Conservation (phyloP, 2,113 vertebrate genomes). For the Silurus meridionalis region DNA sequence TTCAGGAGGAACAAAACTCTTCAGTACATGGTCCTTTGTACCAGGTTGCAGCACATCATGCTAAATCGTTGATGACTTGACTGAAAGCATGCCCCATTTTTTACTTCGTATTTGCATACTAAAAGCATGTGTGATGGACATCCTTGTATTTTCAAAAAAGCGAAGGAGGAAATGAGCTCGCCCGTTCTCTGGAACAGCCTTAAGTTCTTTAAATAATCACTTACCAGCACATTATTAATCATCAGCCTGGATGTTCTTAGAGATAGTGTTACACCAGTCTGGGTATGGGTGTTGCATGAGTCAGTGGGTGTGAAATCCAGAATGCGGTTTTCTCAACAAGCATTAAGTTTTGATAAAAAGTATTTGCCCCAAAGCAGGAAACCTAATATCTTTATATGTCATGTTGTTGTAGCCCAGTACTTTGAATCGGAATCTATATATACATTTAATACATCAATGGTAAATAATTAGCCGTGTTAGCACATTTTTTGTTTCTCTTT, state of each 20-base stretch:
- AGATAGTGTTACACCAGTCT: background rate
- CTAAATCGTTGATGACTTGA: background rate
- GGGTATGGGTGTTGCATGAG: background rate
- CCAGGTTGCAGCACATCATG: background rate
- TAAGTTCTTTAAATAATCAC: background rate
- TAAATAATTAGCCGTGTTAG: background rate
- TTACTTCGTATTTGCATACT: background rate
- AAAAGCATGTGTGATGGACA: background rate
- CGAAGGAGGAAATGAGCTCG: background rate
- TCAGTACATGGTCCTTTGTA: background rate
- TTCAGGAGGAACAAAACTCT: background rate
- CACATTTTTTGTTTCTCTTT: background rate
- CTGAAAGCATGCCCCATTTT: no score
- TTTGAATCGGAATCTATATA: background rate
- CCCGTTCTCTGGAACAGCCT: background rate
- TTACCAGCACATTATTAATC: background rate
- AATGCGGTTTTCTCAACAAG: background rate
- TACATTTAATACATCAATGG: background rate
- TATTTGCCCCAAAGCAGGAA: background rate
- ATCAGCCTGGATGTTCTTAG: background rate
- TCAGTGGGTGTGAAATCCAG: background rate
- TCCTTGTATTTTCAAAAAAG: background rate
- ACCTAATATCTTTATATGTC: background rate
- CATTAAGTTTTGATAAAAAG: background rate
- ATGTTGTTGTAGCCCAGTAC: background rate